These are phyloP conservation scores for Tretioscincus oriximinensis DNA, from an alignment of 2,113 vertebrate species.

Conservation along the genomic window DNA sequence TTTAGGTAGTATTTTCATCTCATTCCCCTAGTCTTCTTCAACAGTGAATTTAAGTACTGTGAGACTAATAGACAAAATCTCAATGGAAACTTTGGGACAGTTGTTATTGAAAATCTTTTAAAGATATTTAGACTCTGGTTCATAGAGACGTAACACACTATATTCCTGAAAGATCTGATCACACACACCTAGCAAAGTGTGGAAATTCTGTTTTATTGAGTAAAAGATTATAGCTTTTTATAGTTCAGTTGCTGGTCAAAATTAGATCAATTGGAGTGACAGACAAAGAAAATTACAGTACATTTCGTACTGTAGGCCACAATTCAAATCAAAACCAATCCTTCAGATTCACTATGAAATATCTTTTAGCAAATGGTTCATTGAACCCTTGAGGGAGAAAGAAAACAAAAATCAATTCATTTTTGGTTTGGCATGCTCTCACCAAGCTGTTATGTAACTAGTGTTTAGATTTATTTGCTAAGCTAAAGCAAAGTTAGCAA, in stretches of 20 bases:
- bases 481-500: not conserved
- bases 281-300: constrained; percentile 5
- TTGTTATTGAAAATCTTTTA: constrained; percentile 26
- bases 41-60: constrained; percentile 4
- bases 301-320: not conserved
- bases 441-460: not conserved
- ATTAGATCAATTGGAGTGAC: not conserved
- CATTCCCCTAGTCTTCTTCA: not conserved
- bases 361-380: not conserved
- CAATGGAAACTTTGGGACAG: not conserved
- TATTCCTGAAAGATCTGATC: not conserved
- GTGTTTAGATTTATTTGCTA: constrained; percentile 19
- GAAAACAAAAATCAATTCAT: not conserved
- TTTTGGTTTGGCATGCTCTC: not conserved
- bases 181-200: not conserved
- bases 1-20: constrained; percentile 24
- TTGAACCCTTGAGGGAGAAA: not conserved
- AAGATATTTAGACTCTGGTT: not conserved
- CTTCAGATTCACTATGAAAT: not conserved
- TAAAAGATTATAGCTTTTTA: constrained; percentile 7
- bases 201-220: not conserved
- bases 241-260: constrained; percentile 16
- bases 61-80: not conserved
- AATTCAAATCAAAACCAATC: constrained; percentile 23
- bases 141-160: not conserved